Evolutionary conservation across 2,888 invertebrate species (phyloP), one percentile per base, ranked within the genome.

Genomic region (Eristalis intricaria): DNA sequence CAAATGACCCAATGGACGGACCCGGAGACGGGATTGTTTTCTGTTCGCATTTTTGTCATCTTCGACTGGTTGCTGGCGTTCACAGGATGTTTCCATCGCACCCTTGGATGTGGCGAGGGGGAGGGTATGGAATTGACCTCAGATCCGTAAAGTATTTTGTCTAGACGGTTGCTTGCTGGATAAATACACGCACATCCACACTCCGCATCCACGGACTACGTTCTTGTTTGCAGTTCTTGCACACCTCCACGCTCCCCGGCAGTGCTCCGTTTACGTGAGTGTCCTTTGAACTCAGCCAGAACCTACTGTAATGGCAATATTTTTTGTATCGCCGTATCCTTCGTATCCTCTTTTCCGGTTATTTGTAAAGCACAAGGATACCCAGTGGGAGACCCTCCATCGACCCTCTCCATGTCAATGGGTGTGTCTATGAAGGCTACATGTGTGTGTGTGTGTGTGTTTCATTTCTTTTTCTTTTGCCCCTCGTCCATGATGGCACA

Each of bases 131-230:
- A 84, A 83, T 79, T 84, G 87, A 87, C 83, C 75, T 29, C 64
- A 80, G 84, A 76, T 80, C 65, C 75, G 80, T 84, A 87, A 83
- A 84, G 76, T 71, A 73, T 80, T 87, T 84, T 84, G 87, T 87
- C 87, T 87, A 87, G 87, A 87, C 87, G 63, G 58, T 70, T 29
- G 40, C 32, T 70, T 35, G 40, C 32, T 50, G 64, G 7, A 65
- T 43, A 61, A 73, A 61, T 38, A 73, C 15, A 69, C 63, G 61
- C 40, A 64, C 73, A 29, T 32, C 43, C 50, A 50, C n/a, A 19
- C 58, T 64, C 73, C 7, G 69, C 73, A 68, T 19, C 40, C 26
- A 56, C 73, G 43, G 38, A 13, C 15, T 10, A 35, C 15, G 40
- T 35, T 64, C 43, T 64, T 68, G 63, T 63, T 70, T 70, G 70